These are phyloP conservation scores for Agrotis ipsilon DNA, from an alignment of 2,888 invertebrate species.

Conservation along the genomic window DNA sequence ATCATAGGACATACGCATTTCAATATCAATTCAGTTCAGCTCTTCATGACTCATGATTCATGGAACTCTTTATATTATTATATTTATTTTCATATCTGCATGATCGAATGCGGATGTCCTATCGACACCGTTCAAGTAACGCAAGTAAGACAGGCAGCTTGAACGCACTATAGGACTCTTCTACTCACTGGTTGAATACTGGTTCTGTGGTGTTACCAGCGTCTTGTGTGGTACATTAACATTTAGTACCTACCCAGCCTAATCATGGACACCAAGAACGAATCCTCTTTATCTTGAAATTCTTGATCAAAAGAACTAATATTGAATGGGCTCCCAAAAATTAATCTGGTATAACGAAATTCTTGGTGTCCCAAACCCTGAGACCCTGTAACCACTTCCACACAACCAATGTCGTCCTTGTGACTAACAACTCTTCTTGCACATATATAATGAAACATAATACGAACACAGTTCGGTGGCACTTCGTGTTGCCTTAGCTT, in stretches of 20 bases:
- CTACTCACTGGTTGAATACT: constrained; percentile 81
- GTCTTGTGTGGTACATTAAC: constrained; percentile 79
- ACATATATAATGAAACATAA: constrained; percentile 71
- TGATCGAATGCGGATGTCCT: constrained; percentile 72
- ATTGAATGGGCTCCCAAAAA: constrained; percentile 38
- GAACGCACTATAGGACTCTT: constrained; percentile 77
- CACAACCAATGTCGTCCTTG: constrained; percentile 84
- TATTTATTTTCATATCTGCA: constrained; percentile 28
- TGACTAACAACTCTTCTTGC: constrained; percentile 89
- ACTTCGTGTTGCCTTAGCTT: constrained; percentile 52
- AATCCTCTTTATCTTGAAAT: constrained; percentile 32
- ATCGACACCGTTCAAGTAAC: constrained; percentile 79
- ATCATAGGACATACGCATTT: constrained; percentile 63
- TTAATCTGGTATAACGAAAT: constrained; percentile 39
- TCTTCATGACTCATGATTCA: constrained; percentile 24
- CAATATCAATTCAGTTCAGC: constrained; percentile 35
- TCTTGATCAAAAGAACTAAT: constrained; percentile 45
- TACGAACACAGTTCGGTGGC: constrained; percentile 59
- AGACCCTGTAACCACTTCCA: constrained; percentile 80
- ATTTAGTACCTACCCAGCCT: constrained; percentile 66
- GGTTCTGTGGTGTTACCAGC: constrained; percentile 80
- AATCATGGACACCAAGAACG: constrained; percentile 65
- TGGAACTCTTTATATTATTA: constrained; percentile 29
- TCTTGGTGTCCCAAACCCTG: constrained; percentile 67
- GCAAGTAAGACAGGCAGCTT: constrained; percentile 78